Percentiles rank a stretch among this genome's conserved stretches.
These are phyloP conservation scores for Hydrolagus affinis DNA, from an alignment of 2,113 vertebrate species.

Conservation along the genomic window DNA sequence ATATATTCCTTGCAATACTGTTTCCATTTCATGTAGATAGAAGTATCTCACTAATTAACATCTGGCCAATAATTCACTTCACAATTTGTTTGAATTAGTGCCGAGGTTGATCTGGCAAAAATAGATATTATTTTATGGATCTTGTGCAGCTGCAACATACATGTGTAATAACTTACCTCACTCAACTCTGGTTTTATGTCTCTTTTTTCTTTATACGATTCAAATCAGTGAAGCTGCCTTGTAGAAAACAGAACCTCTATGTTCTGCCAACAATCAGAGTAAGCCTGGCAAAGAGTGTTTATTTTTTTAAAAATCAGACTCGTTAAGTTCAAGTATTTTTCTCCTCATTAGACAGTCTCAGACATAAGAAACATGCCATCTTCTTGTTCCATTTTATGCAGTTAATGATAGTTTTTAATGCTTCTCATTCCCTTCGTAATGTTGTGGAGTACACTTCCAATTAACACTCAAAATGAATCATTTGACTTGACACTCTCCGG, in stretches of 20 bases:
- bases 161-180: background rate
- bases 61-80: background rate
- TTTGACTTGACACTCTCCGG: background rate
- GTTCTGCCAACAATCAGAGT: background rate
- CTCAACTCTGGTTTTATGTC: background rate
- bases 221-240: background rate
- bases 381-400: background rate
- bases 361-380: background rate
- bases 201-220: background rate
- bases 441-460: conserved; percentile 6
- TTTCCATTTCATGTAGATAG: background rate
- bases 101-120: background rate
- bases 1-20: too few species aligned
- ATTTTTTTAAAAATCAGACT: background rate
- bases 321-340: background rate
- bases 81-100: background rate
- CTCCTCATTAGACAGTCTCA: conserved; percentile 9
- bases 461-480: background rate
- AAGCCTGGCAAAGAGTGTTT: conserved; percentile 8
- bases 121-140: background rate
- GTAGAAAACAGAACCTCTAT: conserved; percentile 5
- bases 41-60: background rate
- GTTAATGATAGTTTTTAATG: background rate
- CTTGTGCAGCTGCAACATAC: background rate
- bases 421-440: background rate